Evolutionary conservation across 1,140 invertebrate species (phyloP).

Genomic region (Zelostemma sp.): DNA sequence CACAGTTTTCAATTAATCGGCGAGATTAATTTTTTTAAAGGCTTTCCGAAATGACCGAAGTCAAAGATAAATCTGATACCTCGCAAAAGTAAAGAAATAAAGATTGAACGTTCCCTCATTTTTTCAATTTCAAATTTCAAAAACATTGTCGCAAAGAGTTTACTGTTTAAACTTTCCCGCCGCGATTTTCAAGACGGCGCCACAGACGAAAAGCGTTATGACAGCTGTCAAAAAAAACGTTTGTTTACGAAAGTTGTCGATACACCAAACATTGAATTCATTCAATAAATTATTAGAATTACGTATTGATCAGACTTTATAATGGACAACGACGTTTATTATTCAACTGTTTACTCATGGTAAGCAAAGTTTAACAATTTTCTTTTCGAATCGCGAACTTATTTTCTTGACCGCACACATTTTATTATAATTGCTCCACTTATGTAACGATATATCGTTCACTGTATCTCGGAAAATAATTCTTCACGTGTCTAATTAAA

Average conservation of each 20-base stretch:
- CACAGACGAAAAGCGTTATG: too few relatives aligned
- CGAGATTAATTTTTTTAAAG: background rate
- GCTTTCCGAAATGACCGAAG: background rate
- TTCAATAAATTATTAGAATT: too few relatives aligned
- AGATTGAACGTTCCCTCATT: too few relatives aligned
- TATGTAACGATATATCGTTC: background rate
- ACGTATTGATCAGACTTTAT: too few relatives aligned
- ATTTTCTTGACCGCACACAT: background rate
- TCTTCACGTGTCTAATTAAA: too few relatives aligned
- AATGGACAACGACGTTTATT: constrained; percentile 55
- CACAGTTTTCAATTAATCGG: background rate
- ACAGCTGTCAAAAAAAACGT: too few relatives aligned
- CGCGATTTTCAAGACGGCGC: too few relatives aligned
- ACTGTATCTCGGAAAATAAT: background rate
- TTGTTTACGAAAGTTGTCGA: too few relatives aligned
- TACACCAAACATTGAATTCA: too few relatives aligned
- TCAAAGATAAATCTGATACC: background rate
- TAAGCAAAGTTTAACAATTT: constrained; percentile 28
- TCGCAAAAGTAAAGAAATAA: background rate
- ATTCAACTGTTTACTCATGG: constrained; percentile 57
- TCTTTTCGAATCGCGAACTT: background rate
- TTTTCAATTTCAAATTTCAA: too few relatives aligned
- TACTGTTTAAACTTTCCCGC: too few relatives aligned
- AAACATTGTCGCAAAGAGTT: too few relatives aligned
- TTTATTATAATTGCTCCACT: constrained; percentile 4